Conservation (phyloP, 2,113 vertebrate species). For the Oncorhynchus keta region DNA sequence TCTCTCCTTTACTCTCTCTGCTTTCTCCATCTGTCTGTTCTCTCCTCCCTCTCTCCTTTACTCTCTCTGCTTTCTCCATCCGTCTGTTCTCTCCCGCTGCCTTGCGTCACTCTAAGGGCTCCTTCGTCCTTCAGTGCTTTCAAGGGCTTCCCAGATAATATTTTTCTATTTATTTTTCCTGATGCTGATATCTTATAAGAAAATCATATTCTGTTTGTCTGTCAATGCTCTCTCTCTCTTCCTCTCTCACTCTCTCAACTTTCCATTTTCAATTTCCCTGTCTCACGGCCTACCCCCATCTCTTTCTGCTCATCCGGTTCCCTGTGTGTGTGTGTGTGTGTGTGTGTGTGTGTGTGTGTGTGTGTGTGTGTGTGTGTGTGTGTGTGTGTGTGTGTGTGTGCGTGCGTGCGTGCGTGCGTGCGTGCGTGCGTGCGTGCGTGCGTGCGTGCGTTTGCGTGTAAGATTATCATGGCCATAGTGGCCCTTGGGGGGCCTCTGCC, state of each 20-base stretch:
- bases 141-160: neutral
- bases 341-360: too few relatives aligned
- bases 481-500: too few relatives aligned
- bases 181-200: neutral
- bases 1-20: too few relatives aligned
- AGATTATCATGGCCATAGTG: too few relatives aligned
- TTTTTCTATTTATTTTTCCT: neutral
- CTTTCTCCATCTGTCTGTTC: neutral
- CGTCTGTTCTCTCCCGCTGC: neutral
- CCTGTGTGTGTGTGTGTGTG: too few relatives aligned
- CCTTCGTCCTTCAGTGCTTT: neutral
- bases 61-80: neutral
- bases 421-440: too few relatives aligned
- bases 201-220: neutral
- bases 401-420: too few relatives aligned
- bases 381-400: too few relatives aligned
- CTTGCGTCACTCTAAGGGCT: neutral
- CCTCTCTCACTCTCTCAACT: neutral
- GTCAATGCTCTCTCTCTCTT: neutral
- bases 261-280: neutral
- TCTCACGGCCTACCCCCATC: neutral
- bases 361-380: too few relatives aligned
- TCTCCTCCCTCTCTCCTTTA: neutral
- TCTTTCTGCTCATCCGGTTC: neutral
- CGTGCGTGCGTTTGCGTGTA: too few relatives aligned